phyloP scores from a whole-genome alignment of 2,797 vertebrate genomes.

The Catharus ustulatus region DNA sequence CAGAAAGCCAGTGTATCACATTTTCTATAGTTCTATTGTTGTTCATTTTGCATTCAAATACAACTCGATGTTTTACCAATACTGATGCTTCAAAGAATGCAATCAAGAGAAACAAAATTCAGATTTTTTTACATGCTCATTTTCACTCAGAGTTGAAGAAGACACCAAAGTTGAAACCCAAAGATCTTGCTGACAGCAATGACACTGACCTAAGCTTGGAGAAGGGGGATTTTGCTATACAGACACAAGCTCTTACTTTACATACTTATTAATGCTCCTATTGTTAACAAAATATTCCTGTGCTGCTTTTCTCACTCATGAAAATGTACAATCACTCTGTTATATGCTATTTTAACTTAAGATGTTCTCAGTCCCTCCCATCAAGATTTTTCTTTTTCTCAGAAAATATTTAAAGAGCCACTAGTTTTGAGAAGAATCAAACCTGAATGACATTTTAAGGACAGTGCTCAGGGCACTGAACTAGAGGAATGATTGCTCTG shows the following conservation, averaged over 20 bases:
- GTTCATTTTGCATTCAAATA: not conserved
- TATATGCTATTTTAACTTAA: not conserved
- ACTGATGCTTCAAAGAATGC: not conserved
- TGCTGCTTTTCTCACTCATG: not conserved
- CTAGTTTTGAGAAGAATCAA: not conserved
- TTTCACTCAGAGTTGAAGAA: constrained; percentile 5
- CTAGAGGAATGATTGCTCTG: not conserved
- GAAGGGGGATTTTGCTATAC: not conserved
- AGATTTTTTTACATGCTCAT: fast-evolving
- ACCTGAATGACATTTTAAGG: not conserved
- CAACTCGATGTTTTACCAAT: not conserved
- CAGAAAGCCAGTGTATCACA: not conserved
- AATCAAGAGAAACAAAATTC: not conserved
- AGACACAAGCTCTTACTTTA: not conserved
- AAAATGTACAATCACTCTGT: not conserved
- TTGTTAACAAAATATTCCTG: not conserved
- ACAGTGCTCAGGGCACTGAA: not conserved
- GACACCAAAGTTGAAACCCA: not conserved
- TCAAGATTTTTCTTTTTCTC: not conserved
- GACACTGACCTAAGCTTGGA: not conserved
- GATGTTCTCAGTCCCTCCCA: not conserved
- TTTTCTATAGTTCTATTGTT: not conserved
- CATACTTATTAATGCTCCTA: not conserved
- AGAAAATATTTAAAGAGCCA: not conserved
- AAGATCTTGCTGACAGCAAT: not conserved